Evolutionary conservation across 2,888 invertebrate species (phyloP).

Genomic region (Drosophila siamana): DNA sequence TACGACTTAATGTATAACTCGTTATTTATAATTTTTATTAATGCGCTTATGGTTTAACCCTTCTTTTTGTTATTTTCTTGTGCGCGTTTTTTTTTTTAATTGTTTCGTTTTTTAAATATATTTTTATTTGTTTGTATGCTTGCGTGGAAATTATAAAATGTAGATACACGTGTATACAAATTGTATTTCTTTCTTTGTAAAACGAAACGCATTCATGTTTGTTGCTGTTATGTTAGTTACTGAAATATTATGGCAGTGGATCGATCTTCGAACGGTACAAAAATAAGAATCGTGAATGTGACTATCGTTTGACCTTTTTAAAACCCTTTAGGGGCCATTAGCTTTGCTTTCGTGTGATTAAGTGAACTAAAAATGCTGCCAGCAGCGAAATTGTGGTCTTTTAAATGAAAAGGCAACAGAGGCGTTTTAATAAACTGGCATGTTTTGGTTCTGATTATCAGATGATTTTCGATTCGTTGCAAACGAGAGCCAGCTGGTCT

Average conservation of each 20-base stretch:
- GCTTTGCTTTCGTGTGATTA: constrained; percentile 19
- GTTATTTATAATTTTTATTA: constrained; percentile 12
- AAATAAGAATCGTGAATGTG: constrained; percentile 50
- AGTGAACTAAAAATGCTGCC: constrained; percentile 60
- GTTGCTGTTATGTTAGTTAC: constrained; percentile 23
- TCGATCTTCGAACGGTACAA: constrained; percentile 67
- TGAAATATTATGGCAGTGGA: constrained; percentile 68
- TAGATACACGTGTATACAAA: constrained; percentile 6
- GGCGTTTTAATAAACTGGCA: constrained; percentile 19
- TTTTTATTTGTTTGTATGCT: constrained; percentile 13
- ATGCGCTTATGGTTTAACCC: constrained; percentile 30
- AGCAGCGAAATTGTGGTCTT: constrained; percentile 58
- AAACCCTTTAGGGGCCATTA: not conserved
- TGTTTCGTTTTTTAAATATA: constrained; percentile 9
- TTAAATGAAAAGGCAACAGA: constrained; percentile 53
- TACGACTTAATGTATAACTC: constrained; percentile 57
- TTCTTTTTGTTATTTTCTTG: constrained; percentile 33
- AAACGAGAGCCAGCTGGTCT: constrained; percentile 71
- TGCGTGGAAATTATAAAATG: constrained; percentile 38
- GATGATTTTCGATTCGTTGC: constrained; percentile 46
- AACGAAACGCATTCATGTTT: constrained; percentile 52
- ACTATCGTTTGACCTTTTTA: constrained; percentile 36
- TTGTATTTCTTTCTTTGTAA: constrained; percentile 8
- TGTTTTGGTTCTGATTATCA: constrained; percentile 20
- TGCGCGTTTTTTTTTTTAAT: constrained; percentile 27